These are phyloP conservation scores for Montipora capitata DNA, from an alignment of 92 coral and sea anemone genomes.

Conservation along the genomic window DNA sequence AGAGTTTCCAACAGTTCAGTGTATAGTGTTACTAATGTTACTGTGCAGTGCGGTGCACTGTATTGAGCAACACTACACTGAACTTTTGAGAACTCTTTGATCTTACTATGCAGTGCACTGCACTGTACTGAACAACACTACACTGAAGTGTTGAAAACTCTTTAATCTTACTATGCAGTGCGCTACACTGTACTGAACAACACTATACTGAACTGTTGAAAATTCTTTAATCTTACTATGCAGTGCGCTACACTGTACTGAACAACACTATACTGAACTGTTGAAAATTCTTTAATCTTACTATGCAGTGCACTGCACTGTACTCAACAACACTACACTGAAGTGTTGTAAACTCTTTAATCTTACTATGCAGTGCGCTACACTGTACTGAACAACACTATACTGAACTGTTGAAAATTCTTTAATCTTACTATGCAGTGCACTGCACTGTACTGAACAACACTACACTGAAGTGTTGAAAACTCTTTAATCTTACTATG, in stretches of 20 bases:
- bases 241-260: too few relatives aligned
- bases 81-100: background rate
- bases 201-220: too few relatives aligned
- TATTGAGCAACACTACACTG: conserved; percentile 4
- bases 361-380: too few relatives aligned
- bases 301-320: too few relatives aligned
- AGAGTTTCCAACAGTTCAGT: conserved; percentile 6
- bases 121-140: background rate
- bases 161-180: background rate
- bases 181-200: background rate
- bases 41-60: conserved; percentile 6
- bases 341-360: too few relatives aligned
- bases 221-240: too few relatives aligned
- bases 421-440: too few relatives aligned
- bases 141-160: background rate
- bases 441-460: conserved; percentile 2
- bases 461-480: background rate
- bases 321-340: too few relatives aligned
- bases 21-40: background rate
- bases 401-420: background rate
- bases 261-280: too few relatives aligned
- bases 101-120: background rate
- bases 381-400: too few relatives aligned
- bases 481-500: background rate
- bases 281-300: too few relatives aligned